phyloP scores from a whole-genome alignment of 2,113 vertebrate genomes.

The Passer domesticus region DNA sequence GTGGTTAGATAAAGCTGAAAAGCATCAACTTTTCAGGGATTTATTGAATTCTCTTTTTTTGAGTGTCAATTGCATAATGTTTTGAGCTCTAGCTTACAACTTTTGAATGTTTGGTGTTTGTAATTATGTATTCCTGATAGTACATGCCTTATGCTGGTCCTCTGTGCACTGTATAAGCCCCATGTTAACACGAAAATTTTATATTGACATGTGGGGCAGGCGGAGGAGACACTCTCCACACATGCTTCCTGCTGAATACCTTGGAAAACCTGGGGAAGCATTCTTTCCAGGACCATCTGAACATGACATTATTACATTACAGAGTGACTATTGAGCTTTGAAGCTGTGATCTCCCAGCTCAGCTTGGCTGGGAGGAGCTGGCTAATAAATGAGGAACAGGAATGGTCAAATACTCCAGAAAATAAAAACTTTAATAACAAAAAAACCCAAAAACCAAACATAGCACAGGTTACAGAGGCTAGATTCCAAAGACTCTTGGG shows the following conservation, averaged over 20 bases:
- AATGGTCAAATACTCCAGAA: background rate
- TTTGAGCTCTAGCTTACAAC: background rate
- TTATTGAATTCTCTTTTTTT: background rate
- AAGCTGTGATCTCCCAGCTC: background rate
- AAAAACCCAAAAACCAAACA: background rate
- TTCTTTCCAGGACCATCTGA: background rate
- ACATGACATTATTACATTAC: background rate
- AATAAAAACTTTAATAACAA: background rate
- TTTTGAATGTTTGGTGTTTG: background rate
- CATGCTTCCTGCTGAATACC: background rate
- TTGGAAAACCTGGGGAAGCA: background rate
- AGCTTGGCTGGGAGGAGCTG: background rate
- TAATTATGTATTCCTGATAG: background rate
- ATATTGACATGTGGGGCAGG: background rate
- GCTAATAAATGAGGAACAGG: background rate
- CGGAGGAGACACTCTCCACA: background rate
- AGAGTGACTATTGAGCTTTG: background rate
- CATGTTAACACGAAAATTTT: background rate
- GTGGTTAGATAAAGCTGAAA: background rate
- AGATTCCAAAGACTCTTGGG: background rate
- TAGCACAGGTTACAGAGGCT: background rate
- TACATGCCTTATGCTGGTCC: background rate
- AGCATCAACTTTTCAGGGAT: background rate
- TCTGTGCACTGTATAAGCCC: background rate
- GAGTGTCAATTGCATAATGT: background rate